Base-by-base conservation (phyloP, 2,797 vertebrate genomes). In the Acomys russatus region DNA sequence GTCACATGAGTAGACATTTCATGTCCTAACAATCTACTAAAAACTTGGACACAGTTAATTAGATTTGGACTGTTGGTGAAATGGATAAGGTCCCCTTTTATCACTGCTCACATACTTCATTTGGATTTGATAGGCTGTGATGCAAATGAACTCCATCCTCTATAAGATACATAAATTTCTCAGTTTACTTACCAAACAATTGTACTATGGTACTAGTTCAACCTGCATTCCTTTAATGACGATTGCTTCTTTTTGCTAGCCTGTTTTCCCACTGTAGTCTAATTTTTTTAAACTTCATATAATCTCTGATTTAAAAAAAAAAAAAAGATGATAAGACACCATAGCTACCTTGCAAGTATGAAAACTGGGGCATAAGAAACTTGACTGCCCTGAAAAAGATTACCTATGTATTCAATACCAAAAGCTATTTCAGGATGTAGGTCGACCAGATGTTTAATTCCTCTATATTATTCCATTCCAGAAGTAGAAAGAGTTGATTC, bases 341-440 rank as follows among this genome's bases (percentile, higher is more conserved):
- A 87, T 35, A 59, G 78, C 33, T 10, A 91, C 71, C 83, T 91
- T 90, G 12, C 49, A 80, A 20, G 49, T 91, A n/a, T 78, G 35
- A 96, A 92, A 94, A 33, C 61, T 73, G n/a, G n/a, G 56, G 22
- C n/a, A 84, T 91, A 94, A 51, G 44, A 95, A 92, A 94, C 76
- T 80, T 91, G 56, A 92, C 11, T 59, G 4, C 22, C 28, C 63
- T 96, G 64, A 33, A 61, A 92, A 95, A 61, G 12, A 76, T 59
- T 35, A 76, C 25, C 18, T 86, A 35, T 30, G 83, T 95, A 92
- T 20, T 85, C 10, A 64, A 85, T 61, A 17, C 23, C 44, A 92
- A 49, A 84, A 18, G 23, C 18, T 84, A 22, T 25, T 66, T 23
- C 17, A 28, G 79, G 28, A 88, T 85, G 28, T 91, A 88, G 23